A percentile compares a stretch with the other conserved stretches of the same genome.
phyloP scores from a whole-genome alignment of 2,797 vertebrate genomes.

The Sparus aurata region DNA sequence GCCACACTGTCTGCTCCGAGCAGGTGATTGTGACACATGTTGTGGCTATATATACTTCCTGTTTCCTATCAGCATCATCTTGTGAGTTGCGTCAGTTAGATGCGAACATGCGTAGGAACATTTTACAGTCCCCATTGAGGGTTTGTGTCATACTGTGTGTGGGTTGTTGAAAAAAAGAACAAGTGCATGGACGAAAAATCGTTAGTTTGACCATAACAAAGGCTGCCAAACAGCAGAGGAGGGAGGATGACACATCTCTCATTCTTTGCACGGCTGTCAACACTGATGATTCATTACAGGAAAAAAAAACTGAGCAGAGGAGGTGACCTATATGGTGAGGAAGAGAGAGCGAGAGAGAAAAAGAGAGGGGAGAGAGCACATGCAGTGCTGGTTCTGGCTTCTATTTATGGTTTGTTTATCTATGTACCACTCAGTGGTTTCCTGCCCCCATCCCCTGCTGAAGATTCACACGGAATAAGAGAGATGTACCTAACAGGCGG shows the following conservation, averaged over 20 bases:
- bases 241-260: slow-evolving; percentile 76
- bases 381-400: slow-evolving; percentile 48
- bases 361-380: slow-evolving; percentile 22
- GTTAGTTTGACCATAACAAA: slow-evolving; percentile 60
- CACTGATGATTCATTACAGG: slow-evolving; percentile 65
- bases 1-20: slow-evolving; percentile 13
- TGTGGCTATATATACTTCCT: slow-evolving; percentile 31
- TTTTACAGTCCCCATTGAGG: slow-evolving; percentile 26
- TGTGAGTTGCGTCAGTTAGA: slow-evolving; percentile 49
- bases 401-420: slow-evolving; percentile 84
- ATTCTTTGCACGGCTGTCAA: slow-evolving; percentile 58
- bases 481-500: slow-evolving; percentile 48
- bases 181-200: slow-evolving; percentile 25
- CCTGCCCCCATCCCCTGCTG: slow-evolving; percentile 67
- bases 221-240: slow-evolving; percentile 47
- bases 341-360: slow-evolving; percentile 24
- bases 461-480: slow-evolving; percentile 66
- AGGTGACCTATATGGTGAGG: slow-evolving; percentile 77
- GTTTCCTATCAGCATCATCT: slow-evolving; percentile 49
- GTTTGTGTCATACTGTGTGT: slow-evolving; percentile 59
- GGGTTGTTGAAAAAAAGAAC: slow-evolving; percentile 55
- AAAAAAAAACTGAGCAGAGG: slow-evolving; percentile 58
- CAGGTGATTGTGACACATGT: slow-evolving; percentile 52
- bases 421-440: slow-evolving; percentile 72
- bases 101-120: slow-evolving; percentile 44